phyloP scores from a whole-genome alignment of 2,888 invertebrate species.

The Scaptomyza polygonia region DNA sequence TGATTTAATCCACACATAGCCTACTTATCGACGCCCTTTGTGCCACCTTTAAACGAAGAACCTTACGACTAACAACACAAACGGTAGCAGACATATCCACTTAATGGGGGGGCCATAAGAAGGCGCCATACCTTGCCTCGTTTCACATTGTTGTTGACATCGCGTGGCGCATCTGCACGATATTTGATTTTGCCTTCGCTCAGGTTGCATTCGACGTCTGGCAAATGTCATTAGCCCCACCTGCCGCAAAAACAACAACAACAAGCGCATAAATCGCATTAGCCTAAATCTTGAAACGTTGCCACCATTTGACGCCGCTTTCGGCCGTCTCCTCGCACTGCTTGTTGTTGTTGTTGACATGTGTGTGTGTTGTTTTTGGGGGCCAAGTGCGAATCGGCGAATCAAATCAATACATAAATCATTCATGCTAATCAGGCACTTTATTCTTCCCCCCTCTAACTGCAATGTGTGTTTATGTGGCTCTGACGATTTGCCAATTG shows the following conservation, averaged over 20 bases:
- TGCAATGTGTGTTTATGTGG: background rate
- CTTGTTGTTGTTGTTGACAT: background rate
- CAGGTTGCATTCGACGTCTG: conserved; percentile 33
- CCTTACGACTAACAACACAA: conserved; percentile 27
- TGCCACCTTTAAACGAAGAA: conserved; percentile 35
- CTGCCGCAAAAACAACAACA: conserved; percentile 25
- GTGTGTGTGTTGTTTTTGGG: conserved; percentile 18
- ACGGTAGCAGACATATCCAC: conserved; percentile 4
- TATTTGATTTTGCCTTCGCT: conserved; percentile 38
- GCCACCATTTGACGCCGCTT: conserved; percentile 33
- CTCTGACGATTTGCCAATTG: conserved; percentile 76
- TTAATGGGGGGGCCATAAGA: conserved; percentile 2
- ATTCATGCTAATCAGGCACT: conserved; percentile 73
- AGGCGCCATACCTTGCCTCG: conserved; percentile 39
- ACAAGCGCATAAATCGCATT: conserved; percentile 67
- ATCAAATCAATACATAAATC: conserved; percentile 58
- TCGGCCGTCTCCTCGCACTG: background rate
- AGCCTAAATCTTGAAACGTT: conserved; percentile 64
- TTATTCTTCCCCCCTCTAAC: background rate
- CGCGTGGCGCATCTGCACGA: conserved; percentile 57
- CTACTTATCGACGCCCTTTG: conserved; percentile 58
- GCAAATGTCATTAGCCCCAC: conserved; percentile 76
- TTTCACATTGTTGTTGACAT: conserved; percentile 62
- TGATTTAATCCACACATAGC: conserved; percentile 42
- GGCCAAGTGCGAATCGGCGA: conserved; percentile 41